These are phyloP conservation scores for Rhagonycha fulva DNA, from an alignment of 2,888 invertebrate genomes.

Conservation along the genomic window DNA sequence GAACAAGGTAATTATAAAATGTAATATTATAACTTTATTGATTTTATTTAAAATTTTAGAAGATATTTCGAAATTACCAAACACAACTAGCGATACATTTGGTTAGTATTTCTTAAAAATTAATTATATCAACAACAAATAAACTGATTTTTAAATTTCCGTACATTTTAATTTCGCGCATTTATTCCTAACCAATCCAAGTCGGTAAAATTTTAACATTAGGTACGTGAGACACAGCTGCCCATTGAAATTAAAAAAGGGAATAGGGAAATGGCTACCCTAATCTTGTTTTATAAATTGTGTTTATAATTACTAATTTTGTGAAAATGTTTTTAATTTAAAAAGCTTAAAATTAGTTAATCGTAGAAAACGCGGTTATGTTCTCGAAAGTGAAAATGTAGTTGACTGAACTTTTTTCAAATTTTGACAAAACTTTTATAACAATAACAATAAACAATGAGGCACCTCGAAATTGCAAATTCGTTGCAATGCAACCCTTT, in stretches of 20 bases:
- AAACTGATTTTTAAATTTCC: background rate
- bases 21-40: background rate
- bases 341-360: background rate
- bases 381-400: background rate
- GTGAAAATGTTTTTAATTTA: background rate
- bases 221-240: background rate
- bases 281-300: slow-evolving; percentile 7
- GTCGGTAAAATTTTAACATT: background rate
- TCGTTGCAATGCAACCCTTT: background rate
- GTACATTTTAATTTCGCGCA: background rate
- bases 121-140: no score
- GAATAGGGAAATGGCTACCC: slow-evolving; percentile 16
- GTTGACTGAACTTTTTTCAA: background rate
- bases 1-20: background rate
- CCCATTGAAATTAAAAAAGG: background rate
- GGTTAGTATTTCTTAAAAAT: no score
- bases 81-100: no score
- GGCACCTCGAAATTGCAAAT: slow-evolving; percentile 28
- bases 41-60: background rate
- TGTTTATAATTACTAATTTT: background rate
- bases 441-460: slow-evolving; percentile 13
- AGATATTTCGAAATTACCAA: background rate
- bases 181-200: background rate
- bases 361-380: background rate
- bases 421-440: background rate